Conservation (phyloP, 2,797 vertebrate genomes). For the Lepilemur septentrionalis region DNA sequence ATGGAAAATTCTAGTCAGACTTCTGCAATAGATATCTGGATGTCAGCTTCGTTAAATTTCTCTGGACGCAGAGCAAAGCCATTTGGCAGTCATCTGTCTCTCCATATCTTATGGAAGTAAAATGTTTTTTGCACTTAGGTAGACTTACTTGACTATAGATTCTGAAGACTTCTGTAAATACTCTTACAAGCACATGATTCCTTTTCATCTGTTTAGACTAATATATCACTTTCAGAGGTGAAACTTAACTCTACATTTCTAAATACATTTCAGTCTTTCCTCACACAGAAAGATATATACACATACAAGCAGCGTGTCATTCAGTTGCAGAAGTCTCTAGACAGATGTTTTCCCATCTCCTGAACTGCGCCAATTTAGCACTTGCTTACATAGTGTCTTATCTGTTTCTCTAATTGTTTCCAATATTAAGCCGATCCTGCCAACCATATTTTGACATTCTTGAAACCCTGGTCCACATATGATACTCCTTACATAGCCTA, state of each 20-base stretch:
- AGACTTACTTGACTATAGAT: constrained; percentile 52
- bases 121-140: constrained; percentile 69
- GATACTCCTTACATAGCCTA: not conserved
- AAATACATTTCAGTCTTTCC: constrained; percentile 49
- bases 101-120: constrained; percentile 70
- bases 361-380: constrained; percentile 37
- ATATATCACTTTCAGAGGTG: constrained; percentile 55
- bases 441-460: constrained; percentile 25
- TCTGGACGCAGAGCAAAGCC: constrained; percentile 62
- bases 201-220: constrained; percentile 54
- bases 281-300: constrained; percentile 30
- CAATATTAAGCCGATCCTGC: not conserved
- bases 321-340: constrained; percentile 15
- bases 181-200: constrained; percentile 29
- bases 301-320: constrained; percentile 29
- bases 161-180: constrained; percentile 62
- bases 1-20: constrained; percentile 73
- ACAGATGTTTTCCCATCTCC: constrained; percentile 27
- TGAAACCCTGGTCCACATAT: not conserved
- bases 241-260: constrained; percentile 65
- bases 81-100: constrained; percentile 69
- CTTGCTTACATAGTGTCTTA: constrained; percentile 35
- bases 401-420: constrained; percentile 32
- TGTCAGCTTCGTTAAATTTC: constrained; percentile 74
- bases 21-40: constrained; percentile 76